Evolutionary conservation across 2,888 invertebrate genomes (phyloP), one percentile per base, ranked within the genome.

Genomic region (Doris montereyensis): DNA sequence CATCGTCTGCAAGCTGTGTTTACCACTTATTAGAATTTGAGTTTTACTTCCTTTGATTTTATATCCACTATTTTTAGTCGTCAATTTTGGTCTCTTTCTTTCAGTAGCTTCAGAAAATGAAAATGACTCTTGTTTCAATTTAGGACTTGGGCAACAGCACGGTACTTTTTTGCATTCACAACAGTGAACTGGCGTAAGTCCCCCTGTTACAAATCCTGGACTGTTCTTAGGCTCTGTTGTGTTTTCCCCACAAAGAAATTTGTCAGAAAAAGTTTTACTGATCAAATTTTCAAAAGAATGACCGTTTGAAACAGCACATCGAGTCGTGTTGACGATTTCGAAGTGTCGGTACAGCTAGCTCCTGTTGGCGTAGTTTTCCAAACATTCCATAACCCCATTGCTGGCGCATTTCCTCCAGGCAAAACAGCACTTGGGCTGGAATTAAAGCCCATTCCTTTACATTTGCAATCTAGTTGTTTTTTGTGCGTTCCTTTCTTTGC

Each of bases 351-450:
- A n/a, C n/a, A n/a, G n/a, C n/a, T n/a, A n/a, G n/a, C n/a, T n/a
- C 67, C 13, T 2, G 34, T 24, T 30, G 70, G 26, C 17, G 76
- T 71, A 3, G 70, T 52, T 41, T 79, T 79, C 79, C 79, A 32
- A 79, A 79, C 70, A 79, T 60, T 13, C 79, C 79, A 30, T 52
- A 74, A 17, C 79, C 79, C 79, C 79, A 79, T 58, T 79, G 79
- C 30, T 79, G 79, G 17, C 76, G 60, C 79, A 79, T 79, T 34
- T 79, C 79, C 52, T 79, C 79, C 13, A n/a, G 79, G 79, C 17
- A 79, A 26, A 2, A 79, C 34, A 2, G 79, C 76, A 10, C 79
- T 79, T 1, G 79, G 79, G 30, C 79, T 79, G 2, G 71, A 26
- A 30, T 79, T 79, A 35, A 76, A 79, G 26, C 79, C 79, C 67